Percentiles rank a stretch among this genome's conserved stretches.
phyloP scores from a whole-genome alignment of 2,888 invertebrate genomes.

The Himalopsyche kuldschensis region DNA sequence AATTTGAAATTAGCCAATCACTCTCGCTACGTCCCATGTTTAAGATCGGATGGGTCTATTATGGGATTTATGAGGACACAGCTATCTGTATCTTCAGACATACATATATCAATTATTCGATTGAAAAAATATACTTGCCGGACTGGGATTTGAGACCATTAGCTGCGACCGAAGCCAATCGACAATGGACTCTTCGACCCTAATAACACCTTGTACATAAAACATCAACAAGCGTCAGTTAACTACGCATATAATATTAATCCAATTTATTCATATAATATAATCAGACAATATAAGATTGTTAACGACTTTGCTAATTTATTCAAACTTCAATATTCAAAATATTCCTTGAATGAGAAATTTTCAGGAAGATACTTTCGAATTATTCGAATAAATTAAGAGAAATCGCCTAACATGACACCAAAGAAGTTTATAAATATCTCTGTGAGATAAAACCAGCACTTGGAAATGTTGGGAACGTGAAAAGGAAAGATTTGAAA shows the following conservation, averaged over 20 bases:
- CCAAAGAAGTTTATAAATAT: neutral
- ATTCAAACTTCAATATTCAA: neutral
- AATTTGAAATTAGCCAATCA: no score
- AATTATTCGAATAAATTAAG: neutral
- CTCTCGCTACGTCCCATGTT: no score
- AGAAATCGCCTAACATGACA: neutral
- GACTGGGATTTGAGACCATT: no score
- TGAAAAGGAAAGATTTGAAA: neutral
- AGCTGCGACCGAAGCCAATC: no score
- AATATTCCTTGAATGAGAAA: neutral
- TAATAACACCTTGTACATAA: no score
- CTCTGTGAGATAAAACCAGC: neutral
- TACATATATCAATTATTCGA: no score
- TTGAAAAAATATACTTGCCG: no score
- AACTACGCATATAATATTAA: neutral
- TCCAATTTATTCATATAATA: neutral
- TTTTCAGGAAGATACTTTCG: neutral
- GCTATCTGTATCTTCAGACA: no score
- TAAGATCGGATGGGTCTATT: no score
- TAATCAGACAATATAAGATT: neutral
- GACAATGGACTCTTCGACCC: no score
- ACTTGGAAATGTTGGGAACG: neutral
- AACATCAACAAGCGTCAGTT: no score
- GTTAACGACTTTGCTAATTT: neutral
- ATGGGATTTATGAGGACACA: no score